These are phyloP conservation scores for Eupithecia vulgata DNA, from an alignment of 2,888 invertebrate species.

Conservation along the genomic window DNA sequence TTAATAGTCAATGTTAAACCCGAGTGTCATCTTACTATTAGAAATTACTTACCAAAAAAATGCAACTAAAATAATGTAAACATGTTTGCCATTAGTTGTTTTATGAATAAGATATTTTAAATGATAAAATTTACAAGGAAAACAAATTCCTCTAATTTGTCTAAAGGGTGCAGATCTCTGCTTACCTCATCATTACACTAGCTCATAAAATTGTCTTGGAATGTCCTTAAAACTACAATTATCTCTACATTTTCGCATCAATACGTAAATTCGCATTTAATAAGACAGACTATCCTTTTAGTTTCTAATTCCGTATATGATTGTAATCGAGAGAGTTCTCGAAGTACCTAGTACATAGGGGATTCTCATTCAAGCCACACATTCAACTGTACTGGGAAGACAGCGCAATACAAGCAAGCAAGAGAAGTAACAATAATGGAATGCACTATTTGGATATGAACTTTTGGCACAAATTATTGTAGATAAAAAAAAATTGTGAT, in stretches of 20 bases:
- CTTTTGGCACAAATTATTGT: conserved; percentile 61
- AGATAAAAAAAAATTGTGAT: conserved; percentile 47
- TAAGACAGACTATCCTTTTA: not conserved
- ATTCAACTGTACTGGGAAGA: conserved; percentile 62
- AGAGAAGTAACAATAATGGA: conserved; percentile 57
- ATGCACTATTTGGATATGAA: conserved; percentile 58
- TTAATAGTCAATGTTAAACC: conserved; percentile 13
- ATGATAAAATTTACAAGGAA: conserved; percentile 29
- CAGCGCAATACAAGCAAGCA: conserved; percentile 57
- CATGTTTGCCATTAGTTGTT: conserved; percentile 15
- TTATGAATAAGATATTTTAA: conserved; percentile 8
- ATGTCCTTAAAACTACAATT: conserved; percentile 37
- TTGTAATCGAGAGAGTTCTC: not conserved
- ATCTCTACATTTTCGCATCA: conserved; percentile 1
- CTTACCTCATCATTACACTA: conserved; percentile 36
- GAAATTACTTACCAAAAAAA: conserved; percentile 19
- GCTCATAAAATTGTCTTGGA: conserved; percentile 38
- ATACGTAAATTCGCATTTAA: not conserved
- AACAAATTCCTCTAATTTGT: conserved; percentile 17
- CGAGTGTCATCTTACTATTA: conserved; percentile 8
- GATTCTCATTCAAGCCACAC: conserved; percentile 33
- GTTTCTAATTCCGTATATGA: not conserved
- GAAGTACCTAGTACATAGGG: not conserved
- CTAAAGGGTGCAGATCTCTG: conserved; percentile 9
- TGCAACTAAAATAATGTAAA: conserved; percentile 24